phyloP scores from a whole-genome alignment of 2,113 vertebrate species.

The Cavia aperea region DNA sequence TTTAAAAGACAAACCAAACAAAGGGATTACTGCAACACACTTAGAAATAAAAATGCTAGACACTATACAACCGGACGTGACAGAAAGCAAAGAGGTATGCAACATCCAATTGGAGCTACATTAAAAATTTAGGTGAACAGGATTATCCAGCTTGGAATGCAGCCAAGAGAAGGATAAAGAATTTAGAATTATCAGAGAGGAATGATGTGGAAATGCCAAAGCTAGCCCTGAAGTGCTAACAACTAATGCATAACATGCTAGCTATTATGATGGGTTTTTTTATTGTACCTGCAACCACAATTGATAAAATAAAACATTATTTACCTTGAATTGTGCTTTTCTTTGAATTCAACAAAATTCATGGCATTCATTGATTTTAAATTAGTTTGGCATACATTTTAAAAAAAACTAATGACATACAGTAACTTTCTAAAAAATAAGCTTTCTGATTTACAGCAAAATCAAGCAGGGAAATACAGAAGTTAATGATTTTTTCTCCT shows the following conservation, averaged over 20 bases:
- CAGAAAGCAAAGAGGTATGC: slow-evolving; percentile 31
- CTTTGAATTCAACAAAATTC: background rate
- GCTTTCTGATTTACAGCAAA: background rate
- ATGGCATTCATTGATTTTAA: background rate
- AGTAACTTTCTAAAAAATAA: background rate
- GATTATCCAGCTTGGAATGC: slow-evolving; percentile 37
- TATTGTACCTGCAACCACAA: background rate
- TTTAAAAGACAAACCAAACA: slow-evolving; percentile 55
- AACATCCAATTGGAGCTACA: slow-evolving; percentile 34
- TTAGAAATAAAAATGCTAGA: slow-evolving; percentile 50
- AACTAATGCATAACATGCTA: background rate
- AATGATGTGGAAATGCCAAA: slow-evolving; percentile 6
- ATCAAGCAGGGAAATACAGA: background rate
- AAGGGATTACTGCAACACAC: slow-evolving; percentile 48
- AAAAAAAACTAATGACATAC: background rate
- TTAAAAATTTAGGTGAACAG: slow-evolving; percentile 56
- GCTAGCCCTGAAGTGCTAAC: background rate
- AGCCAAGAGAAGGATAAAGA: slow-evolving; percentile 21
- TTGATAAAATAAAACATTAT: background rate
- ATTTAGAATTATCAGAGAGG: background rate
- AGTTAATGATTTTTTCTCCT: background rate
- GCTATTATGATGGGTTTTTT: background rate
- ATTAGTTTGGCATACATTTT: background rate
- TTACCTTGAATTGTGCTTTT: background rate
- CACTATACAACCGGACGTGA: background rate